Base-by-base conservation (phyloP, 2,888 invertebrate species). In the Apomyelois bistriatella region DNA sequence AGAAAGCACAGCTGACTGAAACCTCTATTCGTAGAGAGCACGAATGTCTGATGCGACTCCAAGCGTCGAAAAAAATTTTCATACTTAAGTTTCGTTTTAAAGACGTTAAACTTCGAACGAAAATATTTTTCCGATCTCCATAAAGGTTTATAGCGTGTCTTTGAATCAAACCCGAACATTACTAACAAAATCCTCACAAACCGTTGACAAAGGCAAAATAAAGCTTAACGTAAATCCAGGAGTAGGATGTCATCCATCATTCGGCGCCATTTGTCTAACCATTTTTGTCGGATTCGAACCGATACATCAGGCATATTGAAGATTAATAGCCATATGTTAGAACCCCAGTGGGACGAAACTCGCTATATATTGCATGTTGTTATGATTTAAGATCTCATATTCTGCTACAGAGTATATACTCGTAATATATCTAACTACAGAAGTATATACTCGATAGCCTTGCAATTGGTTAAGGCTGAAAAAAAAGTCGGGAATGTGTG, bases 231-330 rank as follows among this genome's bases (percentile, higher is more conserved):
- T 48, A 48, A 48, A 48, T 22, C 37, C 37, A 17, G 37, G 12
- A 30, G 43, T 46, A 30, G 43, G 43, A 30, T 9, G 37, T 9
- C 49, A 49, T 49, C 49, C 13, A 49, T 49, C 49, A 49, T 8
- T n/a, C 38, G 15, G 13, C 28, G 15, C 49, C 49, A 49, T 49
- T 49, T 49, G 49, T 49, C 49, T 49, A 49, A 49, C 28, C 49
- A 50, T 50, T 50, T 50, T 40, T 50, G 49, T 50, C 32, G 49
- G 40, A 50, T 50, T 50, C 40, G 32, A 32, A 40, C 28, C 49
- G 40, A 50, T 50, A 50, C 49, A 50, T 50, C 49, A 40, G 49
- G 40, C 49, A 41, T 50, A 50, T 50, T 32, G 30, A 50, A 50
- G 49, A 50, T 50, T 50, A 50, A 50, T 50, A 50, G 49, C 30